A percentile compares a stretch with the other conserved stretches of the same genome.
These are phyloP conservation scores for Andrena dorsata DNA, from an alignment of 2,888 invertebrate genomes.

Conservation along the genomic window DNA sequence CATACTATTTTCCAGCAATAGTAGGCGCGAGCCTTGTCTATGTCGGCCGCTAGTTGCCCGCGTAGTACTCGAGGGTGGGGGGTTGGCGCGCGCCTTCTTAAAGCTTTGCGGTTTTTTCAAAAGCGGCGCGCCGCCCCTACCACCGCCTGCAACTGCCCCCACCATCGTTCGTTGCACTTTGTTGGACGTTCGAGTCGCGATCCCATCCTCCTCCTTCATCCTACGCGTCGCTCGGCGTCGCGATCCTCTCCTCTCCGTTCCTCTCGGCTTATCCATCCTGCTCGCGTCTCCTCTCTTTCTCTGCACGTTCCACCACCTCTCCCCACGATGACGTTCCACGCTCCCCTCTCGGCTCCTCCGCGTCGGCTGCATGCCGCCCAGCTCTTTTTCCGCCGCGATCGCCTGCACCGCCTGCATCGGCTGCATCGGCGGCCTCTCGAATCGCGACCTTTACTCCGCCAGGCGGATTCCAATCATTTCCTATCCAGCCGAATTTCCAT, in stretches of 20 bases:
- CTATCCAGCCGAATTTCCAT: conserved; percentile 48
- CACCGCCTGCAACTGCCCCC: conserved; percentile 45
- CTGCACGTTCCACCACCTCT: conserved; percentile 32
- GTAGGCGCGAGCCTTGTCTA: conserved; percentile 79
- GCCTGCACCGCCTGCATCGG: conserved; percentile 48
- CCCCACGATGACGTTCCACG: conserved; percentile 24
- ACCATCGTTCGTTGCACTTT: conserved; percentile 24
- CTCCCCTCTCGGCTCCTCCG: conserved; percentile 6
- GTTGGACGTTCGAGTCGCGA: conserved; percentile 33
- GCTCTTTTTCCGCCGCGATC: conserved; percentile 52
- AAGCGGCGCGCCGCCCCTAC: conserved; percentile 80
- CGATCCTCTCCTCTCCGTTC: conserved; percentile 39
- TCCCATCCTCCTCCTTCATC: conserved; percentile 47
- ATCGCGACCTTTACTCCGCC: conserved; percentile 24
- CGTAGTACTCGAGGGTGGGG: conserved; percentile 83
- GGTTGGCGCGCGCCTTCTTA: conserved; percentile 83
- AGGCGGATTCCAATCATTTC: conserved; percentile 15
- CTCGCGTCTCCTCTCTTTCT: conserved; percentile 30
- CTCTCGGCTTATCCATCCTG: conserved; percentile 42
- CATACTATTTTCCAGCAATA: conserved; percentile 73
- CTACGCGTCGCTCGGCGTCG: conserved; percentile 39
- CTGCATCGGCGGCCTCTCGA: conserved; percentile 5
- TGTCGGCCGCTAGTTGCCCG: conserved; percentile 82
- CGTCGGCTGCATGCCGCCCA: conserved; percentile 32
- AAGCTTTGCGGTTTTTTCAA: conserved; percentile 85